Base-by-base conservation (phyloP, 2,113 vertebrate genomes). In the Hydropotes inermis region DNA sequence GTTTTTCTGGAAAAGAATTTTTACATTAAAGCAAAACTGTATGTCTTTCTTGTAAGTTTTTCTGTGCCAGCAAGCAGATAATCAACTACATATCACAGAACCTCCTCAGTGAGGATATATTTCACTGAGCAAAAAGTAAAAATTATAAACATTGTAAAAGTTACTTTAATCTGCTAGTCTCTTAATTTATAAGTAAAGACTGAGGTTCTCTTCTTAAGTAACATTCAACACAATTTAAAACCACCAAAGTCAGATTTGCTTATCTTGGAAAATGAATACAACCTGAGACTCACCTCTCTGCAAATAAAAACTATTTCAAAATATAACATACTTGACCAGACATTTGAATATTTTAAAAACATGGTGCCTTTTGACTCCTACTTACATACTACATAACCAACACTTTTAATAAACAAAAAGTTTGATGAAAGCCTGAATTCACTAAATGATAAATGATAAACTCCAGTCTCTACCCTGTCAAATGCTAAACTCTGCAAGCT, bases 381-480 rank as follows among this genome's bases (percentile, higher is more conserved):
- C n/a, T 95, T 91, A 91, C 28, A 86, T 55, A 45, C 95, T 95
- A 92, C 28, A 36, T 39, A 95, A 88, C 1, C 55, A 90, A 36
- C 52, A 60, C 45, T 87, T 93, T 94, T 89, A 57, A 33, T 94
- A 98, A 97, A 98, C 85, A 74, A 96, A 58, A 97, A 36, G 82
- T 45, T 57, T 97, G 93, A 98, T 87, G 95, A 98, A 98, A 98
- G 39, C 43, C 96, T 23, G 54, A 78, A 74, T 89, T 60, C 92
- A 7, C 27, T 92, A 97, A 97, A 96, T 84, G 33, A 98, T 97
- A 95, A 97, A 98, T 78, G 33, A 98, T 95, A 97, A 97, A 98
- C 90, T 95, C 97, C 97, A 98, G 97, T 89, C 55, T 96, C 87
- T 86, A 57, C 74, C 76, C 61, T 94, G 95, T 95, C 97, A 97